These are phyloP conservation scores for Leucozona laternaria DNA, from an alignment of 2,888 invertebrate genomes.

Conservation along the genomic window DNA sequence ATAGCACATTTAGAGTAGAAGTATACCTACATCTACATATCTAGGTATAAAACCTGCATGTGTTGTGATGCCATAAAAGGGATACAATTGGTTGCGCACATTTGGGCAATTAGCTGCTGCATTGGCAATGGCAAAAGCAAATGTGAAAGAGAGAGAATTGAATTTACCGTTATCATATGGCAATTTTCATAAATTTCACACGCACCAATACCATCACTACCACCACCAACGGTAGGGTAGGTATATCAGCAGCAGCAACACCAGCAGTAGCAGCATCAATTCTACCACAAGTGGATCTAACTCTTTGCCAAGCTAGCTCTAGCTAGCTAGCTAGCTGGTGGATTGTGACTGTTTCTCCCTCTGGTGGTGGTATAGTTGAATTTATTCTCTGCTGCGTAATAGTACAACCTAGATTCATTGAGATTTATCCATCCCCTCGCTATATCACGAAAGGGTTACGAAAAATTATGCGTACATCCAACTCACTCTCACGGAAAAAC, in stretches of 20 bases:
- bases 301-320: slow-evolving; percentile 44
- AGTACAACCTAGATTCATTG: slow-evolving; percentile 31
- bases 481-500: slow-evolving; percentile 65
- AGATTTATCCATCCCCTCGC: slow-evolving; percentile 19
- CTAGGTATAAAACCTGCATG: not conserved
- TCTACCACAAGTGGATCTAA: slow-evolving; percentile 70
- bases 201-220: slow-evolving; percentile 69
- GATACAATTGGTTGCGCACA: slow-evolving; percentile 75
- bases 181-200: slow-evolving; percentile 76
- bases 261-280: slow-evolving; percentile 33
- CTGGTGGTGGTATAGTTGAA: slow-evolving; percentile 1
- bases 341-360: slow-evolving; percentile 17
- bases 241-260: slow-evolving; percentile 48
- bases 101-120: slow-evolving; percentile 75
- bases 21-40: not conserved
- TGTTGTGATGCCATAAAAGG: slow-evolving; percentile 62
- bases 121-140: slow-evolving; percentile 25
- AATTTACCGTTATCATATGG: slow-evolving; percentile 76
- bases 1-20: slow-evolving; percentile 8
- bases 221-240: too few relatives aligned
- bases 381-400: slow-evolving; percentile 51
- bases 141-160: slow-evolving; percentile 56
- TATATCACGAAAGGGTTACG: slow-evolving; percentile 29
- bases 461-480: slow-evolving; percentile 68
- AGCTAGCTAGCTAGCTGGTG: not conserved